Evolutionary conservation across 2,888 invertebrate species (phyloP).

Genomic region (Ormyrus thymus): DNA sequence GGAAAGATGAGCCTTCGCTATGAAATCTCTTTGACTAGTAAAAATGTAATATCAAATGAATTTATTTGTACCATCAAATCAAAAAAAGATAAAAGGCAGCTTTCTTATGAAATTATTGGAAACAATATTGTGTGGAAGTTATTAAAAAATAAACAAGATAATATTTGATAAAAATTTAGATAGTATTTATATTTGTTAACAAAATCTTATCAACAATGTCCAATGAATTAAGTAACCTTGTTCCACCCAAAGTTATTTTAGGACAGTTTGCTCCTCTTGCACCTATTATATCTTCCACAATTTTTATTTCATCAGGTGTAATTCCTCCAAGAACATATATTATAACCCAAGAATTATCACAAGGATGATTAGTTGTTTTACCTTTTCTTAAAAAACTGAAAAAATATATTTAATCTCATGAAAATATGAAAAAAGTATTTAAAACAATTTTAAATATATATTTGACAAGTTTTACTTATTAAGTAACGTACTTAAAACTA

Average conservation of each 20-base stretch:
- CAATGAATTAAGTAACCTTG: conserved; percentile 68
- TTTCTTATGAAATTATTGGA: conserved; percentile 52
- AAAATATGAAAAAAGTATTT: background rate
- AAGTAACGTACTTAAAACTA: conserved; percentile 79
- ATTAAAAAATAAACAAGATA: conserved; percentile 23
- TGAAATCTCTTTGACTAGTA: conserved; percentile 69
- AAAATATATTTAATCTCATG: background rate
- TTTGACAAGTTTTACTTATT: background rate
- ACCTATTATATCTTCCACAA: conserved; percentile 71
- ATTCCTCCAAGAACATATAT: conserved; percentile 82
- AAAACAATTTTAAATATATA: conserved; percentile 9
- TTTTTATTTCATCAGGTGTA: conserved; percentile 80
- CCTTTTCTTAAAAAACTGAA: conserved; percentile 78
- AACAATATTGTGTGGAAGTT: conserved; percentile 54
- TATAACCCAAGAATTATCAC: conserved; percentile 80
- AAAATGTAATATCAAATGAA: conserved; percentile 42
- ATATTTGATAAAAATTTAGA: conserved; percentile 33
- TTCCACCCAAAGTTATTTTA: conserved; percentile 68
- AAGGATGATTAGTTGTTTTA: conserved; percentile 77
- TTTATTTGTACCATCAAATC: conserved; percentile 56
- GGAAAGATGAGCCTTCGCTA: conserved; percentile 68
- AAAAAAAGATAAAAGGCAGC: conserved; percentile 29
- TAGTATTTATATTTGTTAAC: conserved; percentile 63
- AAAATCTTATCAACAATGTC: conserved; percentile 69
- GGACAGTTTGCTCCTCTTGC: conserved; percentile 55